These are phyloP conservation scores for Perodicticus potto DNA, from an alignment of 2,797 vertebrate species.

Conservation along the genomic window DNA sequence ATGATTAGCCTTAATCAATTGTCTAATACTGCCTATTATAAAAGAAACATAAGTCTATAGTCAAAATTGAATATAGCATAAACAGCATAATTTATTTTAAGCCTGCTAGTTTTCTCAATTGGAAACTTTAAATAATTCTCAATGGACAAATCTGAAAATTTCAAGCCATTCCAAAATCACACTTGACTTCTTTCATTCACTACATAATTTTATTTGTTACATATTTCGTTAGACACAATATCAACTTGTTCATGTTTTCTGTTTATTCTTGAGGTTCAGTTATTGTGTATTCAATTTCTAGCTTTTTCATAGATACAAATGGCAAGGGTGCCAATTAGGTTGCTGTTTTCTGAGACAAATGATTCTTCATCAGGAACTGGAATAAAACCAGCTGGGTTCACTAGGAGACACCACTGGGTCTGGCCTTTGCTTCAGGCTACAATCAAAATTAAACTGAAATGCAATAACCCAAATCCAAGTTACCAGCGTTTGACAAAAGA, in stretches of 20 bases:
- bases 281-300: background rate
- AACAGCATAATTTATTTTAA: background rate
- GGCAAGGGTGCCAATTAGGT: conserved; percentile 1
- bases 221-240: background rate
- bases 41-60: background rate
- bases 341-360: background rate
- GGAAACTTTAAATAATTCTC: background rate
- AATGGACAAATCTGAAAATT: background rate
- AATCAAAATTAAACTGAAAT: conserved; percentile 43
- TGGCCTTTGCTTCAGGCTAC: background rate
- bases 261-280: background rate
- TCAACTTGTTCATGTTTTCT: background rate
- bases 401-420: background rate
- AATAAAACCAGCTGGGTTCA: conserved; percentile 7
- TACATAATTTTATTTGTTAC: background rate
- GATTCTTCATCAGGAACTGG: background rate
- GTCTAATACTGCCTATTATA: background rate
- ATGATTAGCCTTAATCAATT: background rate
- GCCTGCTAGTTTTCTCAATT: background rate
- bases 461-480: background rate
- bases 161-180: background rate
- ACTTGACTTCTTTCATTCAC: background rate
- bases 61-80: background rate
- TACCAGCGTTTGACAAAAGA: background rate
- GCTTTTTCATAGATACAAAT: conserved; percentile 19